These are phyloP conservation scores for Drosophila aff. DNA, from an alignment of 1,140 invertebrate genomes.

Conservation along the genomic window DNA sequence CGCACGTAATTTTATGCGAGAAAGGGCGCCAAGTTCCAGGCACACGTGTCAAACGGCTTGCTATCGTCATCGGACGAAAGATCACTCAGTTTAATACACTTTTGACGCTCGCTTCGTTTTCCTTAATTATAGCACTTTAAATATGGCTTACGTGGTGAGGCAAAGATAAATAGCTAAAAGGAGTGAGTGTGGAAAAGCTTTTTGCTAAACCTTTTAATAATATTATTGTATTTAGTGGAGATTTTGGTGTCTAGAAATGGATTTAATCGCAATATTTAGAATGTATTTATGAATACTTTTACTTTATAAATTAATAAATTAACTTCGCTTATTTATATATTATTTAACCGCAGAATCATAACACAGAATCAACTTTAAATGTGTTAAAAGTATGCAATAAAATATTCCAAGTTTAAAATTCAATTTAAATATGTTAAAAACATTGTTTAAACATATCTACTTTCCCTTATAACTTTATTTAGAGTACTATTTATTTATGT, in stretches of 20 bases:
- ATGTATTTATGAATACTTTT: no score
- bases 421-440: no score
- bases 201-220: background rate
- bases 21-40: slow-evolving; percentile 74
- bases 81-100: slow-evolving; percentile 28
- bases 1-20: slow-evolving; percentile 71
- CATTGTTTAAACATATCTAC: no score
- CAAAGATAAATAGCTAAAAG: slow-evolving; percentile 4
- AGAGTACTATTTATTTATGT: background rate
- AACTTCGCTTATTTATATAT: background rate
- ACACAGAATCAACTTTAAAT: background rate
- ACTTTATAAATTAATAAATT: background rate
- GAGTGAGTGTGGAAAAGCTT: background rate
- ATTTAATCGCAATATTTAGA: background rate
- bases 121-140: slow-evolving; percentile 23
- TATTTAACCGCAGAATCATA: no score
- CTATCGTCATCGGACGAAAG: slow-evolving; percentile 34
- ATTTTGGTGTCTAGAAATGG: background rate
- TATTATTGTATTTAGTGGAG: background rate
- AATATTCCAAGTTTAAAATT: background rate
- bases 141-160: slow-evolving; percentile 19
- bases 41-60: slow-evolving; percentile 63
- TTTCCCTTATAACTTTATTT: background rate
- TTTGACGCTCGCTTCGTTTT: slow-evolving; percentile 20
- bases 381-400: background rate